A percentile compares a stretch with the other conserved stretches of the same genome.
Conservation (phyloP, 2,888 invertebrate species). For the Abrostola triplasia region DNA sequence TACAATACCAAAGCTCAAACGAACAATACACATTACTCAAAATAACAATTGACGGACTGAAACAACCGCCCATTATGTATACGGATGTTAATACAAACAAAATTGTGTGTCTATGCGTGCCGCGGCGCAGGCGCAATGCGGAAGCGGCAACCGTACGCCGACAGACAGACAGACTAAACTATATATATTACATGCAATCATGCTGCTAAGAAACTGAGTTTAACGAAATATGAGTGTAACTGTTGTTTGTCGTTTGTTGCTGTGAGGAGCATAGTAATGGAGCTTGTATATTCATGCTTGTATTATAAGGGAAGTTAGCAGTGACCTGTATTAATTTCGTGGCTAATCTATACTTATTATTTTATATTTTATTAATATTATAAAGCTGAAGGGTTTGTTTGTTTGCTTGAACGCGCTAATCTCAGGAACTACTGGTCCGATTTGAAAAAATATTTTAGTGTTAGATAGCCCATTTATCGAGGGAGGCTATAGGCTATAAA, state of each 20-base stretch:
- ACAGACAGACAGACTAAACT: constrained; percentile 51
- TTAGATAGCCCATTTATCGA: too few relatives aligned
- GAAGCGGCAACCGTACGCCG: constrained; percentile 65
- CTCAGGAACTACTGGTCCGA: too few relatives aligned
- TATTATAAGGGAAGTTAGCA: too few relatives aligned
- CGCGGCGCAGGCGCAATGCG: constrained; percentile 71
- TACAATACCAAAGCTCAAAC: not conserved
- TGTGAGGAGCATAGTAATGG: not conserved
- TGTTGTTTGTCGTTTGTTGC: constrained; percentile 26
- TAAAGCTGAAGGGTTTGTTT: too few relatives aligned
- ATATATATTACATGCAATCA: constrained; percentile 45
- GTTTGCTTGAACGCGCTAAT: too few relatives aligned
- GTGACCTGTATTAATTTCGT: too few relatives aligned
- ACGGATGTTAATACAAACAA: constrained; percentile 58
- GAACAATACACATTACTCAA: constrained; percentile 32
- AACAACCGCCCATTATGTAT: constrained; percentile 51
- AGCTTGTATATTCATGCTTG: too few relatives aligned
- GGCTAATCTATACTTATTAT: too few relatives aligned
- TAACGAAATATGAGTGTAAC: constrained; percentile 22
- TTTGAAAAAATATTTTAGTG: too few relatives aligned
- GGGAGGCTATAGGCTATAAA: too few relatives aligned
- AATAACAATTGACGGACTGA: constrained; percentile 50
- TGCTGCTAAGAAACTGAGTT: constrained; percentile 17
- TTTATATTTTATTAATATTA: too few relatives aligned
- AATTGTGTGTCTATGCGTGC: constrained; percentile 57